These are phyloP conservation scores for Aelia acuminata DNA, from an alignment of 2,888 invertebrate species.

Conservation along the genomic window DNA sequence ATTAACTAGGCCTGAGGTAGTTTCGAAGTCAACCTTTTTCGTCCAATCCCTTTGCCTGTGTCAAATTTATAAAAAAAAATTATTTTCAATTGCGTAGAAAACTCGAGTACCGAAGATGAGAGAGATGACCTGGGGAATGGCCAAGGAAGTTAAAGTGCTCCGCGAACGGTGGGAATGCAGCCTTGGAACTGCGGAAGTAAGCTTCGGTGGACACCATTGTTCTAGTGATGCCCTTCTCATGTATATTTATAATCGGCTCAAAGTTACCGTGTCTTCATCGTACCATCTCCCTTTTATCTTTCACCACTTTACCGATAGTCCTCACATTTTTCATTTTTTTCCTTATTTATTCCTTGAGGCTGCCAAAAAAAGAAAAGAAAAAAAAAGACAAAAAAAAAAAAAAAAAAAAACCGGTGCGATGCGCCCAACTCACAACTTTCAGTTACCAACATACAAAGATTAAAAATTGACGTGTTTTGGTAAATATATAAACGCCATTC, in stretches of 20 bases:
- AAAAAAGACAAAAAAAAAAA: too few species aligned
- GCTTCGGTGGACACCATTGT: conserved; percentile 38
- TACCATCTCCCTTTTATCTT: neutral
- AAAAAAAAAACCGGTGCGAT: too few species aligned
- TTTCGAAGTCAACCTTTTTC: too few species aligned
- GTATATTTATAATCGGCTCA: conserved; percentile 13
- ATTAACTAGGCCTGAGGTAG: too few species aligned
- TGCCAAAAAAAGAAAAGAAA: too few species aligned
- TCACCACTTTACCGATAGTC: neutral
- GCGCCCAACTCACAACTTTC: too few species aligned
- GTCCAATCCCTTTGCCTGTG: too few species aligned
- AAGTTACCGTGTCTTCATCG: neutral
- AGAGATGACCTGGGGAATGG: neutral
- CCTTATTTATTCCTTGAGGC: too few species aligned
- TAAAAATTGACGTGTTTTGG: too few species aligned
- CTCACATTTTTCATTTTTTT: neutral
- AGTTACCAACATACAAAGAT: too few species aligned
- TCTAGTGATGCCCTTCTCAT: conserved; percentile 28
- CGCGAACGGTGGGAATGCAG: neutral
- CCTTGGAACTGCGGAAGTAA: conserved; percentile 29
- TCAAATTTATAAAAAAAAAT: neutral
- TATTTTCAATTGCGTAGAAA: neutral
- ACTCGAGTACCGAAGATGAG: neutral
- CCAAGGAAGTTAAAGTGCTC: neutral
- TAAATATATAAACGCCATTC: too few species aligned